Conservation (phyloP, 2,888 invertebrate species). For the Hemistola chrysoprasaria region DNA sequence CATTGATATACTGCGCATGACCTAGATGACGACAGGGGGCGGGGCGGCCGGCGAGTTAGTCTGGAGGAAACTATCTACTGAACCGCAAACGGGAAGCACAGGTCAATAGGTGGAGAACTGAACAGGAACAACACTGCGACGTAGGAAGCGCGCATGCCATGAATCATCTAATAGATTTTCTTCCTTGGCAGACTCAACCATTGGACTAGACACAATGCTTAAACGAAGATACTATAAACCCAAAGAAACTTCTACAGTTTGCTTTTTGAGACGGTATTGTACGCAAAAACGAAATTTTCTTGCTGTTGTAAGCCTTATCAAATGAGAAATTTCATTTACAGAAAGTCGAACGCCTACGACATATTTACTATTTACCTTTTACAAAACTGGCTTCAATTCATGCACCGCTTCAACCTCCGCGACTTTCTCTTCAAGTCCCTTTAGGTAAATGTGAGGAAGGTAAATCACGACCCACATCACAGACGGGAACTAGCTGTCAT, state of each 20-base stretch:
- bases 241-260: too few relatives aligned
- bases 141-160: constrained; percentile 23
- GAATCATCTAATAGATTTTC: constrained; percentile 22
- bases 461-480: constrained; percentile 13
- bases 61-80: constrained; percentile 31
- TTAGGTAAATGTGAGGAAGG: too few relatives aligned
- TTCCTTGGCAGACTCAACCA: constrained; percentile 12
- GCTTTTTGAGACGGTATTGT: too few relatives aligned
- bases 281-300: neutral
- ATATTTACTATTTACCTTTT: constrained; percentile 1
- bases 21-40: constrained; percentile 57
- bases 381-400: neutral
- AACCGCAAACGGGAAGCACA: constrained; percentile 24
- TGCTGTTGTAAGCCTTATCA: neutral
- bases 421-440: constrained; percentile 9
- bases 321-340: neutral
- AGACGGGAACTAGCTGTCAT: constrained; percentile 30
- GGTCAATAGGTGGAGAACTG: constrained; percentile 39
- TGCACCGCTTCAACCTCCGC: constrained; percentile 3
- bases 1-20: constrained; percentile 54
- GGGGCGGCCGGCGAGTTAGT: constrained; percentile 40
- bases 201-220: neutral
- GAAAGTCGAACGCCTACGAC: neutral
- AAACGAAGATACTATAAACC: too few relatives aligned
- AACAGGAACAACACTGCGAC: constrained; percentile 32